Percentiles rank a stretch among this genome's conserved stretches.
These are phyloP conservation scores for Chelmon rostratus DNA, from an alignment of 2,797 vertebrate genomes.

Conservation along the genomic window DNA sequence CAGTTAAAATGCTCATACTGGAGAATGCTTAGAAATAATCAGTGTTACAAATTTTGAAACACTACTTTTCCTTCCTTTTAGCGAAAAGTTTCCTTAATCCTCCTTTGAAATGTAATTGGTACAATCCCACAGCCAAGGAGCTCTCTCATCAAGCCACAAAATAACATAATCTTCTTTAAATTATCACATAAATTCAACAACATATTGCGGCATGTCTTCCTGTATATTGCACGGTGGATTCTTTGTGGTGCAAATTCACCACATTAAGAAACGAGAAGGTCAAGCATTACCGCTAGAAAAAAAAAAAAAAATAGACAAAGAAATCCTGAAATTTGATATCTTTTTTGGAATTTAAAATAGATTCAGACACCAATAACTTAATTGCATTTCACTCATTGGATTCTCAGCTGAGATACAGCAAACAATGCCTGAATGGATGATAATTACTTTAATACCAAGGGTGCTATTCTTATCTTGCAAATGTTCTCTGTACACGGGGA, in stretches of 20 bases:
- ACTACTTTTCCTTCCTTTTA: constrained; percentile 65
- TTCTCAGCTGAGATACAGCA: constrained; percentile 23
- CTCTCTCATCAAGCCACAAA: constrained; percentile 43
- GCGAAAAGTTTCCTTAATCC: constrained; percentile 81
- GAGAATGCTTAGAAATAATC: constrained; percentile 73
- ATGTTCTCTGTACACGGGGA: not conserved
- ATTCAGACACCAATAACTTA: constrained; percentile 44
- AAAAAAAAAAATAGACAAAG: not conserved
- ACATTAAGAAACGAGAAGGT: constrained; percentile 18
- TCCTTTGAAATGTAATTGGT: constrained; percentile 76
- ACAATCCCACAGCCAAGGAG: constrained; percentile 57
- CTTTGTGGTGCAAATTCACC: constrained; percentile 23
- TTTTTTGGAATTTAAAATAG: constrained; percentile 37
- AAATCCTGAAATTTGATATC: not conserved
- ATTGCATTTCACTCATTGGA: constrained; percentile 36
- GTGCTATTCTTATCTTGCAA: constrained; percentile 38
- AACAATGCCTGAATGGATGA: constrained; percentile 54
- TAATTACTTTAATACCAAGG: constrained; percentile 53
- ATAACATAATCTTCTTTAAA: constrained; percentile 57
- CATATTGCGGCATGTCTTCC: constrained; percentile 18
- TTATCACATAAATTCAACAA: constrained; percentile 28
- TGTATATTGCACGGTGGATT: constrained; percentile 4
- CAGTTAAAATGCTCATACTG: constrained; percentile 68
- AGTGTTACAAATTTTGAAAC: constrained; percentile 64
- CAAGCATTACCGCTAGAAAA: constrained; percentile 16